Conservation (phyloP, 2,888 invertebrate species). For the Aphrophora alni region DNA sequence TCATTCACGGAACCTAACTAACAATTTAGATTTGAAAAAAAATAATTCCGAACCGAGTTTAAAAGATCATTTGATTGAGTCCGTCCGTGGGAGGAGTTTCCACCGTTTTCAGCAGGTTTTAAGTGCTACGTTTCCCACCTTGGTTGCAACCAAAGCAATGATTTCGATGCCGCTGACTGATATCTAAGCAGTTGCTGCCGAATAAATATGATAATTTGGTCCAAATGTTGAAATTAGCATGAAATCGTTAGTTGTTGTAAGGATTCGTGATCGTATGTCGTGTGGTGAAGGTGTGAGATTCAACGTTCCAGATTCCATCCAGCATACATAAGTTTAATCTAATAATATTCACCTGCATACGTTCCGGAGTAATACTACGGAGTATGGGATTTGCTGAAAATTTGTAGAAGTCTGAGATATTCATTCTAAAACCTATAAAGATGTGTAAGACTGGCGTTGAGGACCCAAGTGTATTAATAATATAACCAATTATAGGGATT, state of each 20-base stretch:
- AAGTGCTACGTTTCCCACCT: not conserved
- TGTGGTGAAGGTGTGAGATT: slow-evolving; percentile 36
- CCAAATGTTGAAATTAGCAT: slow-evolving; percentile 40
- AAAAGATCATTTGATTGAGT: not conserved
- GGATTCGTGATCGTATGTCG: slow-evolving; percentile 29
- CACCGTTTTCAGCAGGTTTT: slow-evolving; percentile 2
- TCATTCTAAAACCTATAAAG: no score
- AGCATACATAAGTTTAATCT: not conserved
- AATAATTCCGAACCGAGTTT: not conserved
- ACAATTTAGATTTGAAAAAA: not conserved
- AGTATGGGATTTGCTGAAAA: not conserved
- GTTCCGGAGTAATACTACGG: no score
- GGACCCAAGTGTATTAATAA: no score
- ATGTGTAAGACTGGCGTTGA: no score
- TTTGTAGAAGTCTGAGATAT: no score
- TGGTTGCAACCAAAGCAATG: not conserved
- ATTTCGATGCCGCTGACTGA: slow-evolving; percentile 17
- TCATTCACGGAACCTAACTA: not conserved
- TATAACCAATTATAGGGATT: no score
- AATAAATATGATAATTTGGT: slow-evolving; percentile 39
- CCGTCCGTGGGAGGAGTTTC: not conserved
- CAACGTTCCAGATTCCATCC: not conserved
- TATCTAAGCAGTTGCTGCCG: slow-evolving; percentile 19
- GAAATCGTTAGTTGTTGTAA: slow-evolving; percentile 27
- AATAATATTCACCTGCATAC: not conserved